phyloP scores from a whole-genome alignment of 2,797 vertebrate genomes.

The Glyptemys insculpta region DNA sequence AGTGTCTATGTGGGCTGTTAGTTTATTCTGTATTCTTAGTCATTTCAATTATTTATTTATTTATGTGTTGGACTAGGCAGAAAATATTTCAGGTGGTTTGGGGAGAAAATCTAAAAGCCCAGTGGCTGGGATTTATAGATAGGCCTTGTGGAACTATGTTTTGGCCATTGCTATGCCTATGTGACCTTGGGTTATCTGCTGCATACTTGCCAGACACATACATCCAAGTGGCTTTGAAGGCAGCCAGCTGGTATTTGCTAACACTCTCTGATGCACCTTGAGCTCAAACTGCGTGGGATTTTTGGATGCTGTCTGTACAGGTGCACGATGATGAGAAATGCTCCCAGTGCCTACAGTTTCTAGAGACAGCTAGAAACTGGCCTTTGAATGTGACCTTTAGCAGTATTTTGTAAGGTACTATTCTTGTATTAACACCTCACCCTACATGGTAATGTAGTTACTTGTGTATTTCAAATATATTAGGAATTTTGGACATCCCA shows the following conservation, averaged over 20 bases:
- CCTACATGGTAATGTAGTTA: not conserved
- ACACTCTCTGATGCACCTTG: not conserved
- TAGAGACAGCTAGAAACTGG: not conserved
- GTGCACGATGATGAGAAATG: not conserved
- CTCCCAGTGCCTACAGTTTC: not conserved
- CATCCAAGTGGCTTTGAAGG: not conserved
- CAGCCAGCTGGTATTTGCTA: not conserved
- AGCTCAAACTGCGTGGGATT: not conserved
- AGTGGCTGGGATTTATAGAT: not conserved
- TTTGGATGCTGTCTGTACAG: not conserved
- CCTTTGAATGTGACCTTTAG: not conserved
- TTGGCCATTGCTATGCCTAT: not conserved
- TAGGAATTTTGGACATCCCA: not conserved
- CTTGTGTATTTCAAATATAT: not conserved
- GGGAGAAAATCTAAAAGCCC: not conserved
- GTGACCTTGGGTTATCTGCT: not conserved
- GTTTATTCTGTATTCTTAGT: slow-evolving; percentile 10
- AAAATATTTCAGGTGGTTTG: not conserved
- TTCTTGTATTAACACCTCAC: not conserved
- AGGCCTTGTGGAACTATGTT: not conserved
- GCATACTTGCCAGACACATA: not conserved
- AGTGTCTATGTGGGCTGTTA: not conserved
- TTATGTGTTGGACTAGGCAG: not conserved
- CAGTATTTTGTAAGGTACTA: not conserved
- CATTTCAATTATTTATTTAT: not conserved